Evolutionary conservation across 2,797 vertebrate genomes (phyloP), one percentile per base, ranked within the genome.

Genomic region (Periparus ater): DNA sequence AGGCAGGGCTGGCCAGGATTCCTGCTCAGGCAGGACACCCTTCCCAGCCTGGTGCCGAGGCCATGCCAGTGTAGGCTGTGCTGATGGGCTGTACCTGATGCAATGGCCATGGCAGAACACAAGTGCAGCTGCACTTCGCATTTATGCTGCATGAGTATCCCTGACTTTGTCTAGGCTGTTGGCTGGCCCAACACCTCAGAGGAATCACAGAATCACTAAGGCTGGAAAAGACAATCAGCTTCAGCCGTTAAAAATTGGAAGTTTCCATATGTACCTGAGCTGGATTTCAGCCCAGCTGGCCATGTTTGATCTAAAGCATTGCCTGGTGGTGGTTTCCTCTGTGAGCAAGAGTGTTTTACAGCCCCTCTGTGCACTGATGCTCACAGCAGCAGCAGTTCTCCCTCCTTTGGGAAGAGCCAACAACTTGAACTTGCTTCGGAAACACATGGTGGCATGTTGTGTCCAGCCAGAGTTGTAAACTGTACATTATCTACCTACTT

Each of bases 191-290:
- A 5, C 45, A 77, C n/a, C 23, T 80, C 53, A 55, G 57, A 83
- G 47, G 30, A 53, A 40, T 67, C 61, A 23, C 19, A 40, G 25
- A 34, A 22, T 34, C 25, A 13, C 54, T 40, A 40, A 27, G 13
- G 17, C 3, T 81, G 61, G 61, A 67, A 60, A 47, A 74, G 40
- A 27, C 34, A 21, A 47, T 54, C 17, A 40, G 19, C 30, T 61
- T 26, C 54, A 61, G 12, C 18, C 0, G 0, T 54, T 54, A 48
- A 53, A 81, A 48, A 27, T 0, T 29, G 22, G 14, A 17, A 11
- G 22, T 45, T 93, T 67, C 38, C 30, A 3, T 48, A 17, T 0
- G 2, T 40, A 30, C 40, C 53, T 60, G 30, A 45, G 32, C 54
- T 67, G 47, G 14, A 61, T 81, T 93, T 86, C 18, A 77, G 5